Percentiles rank a stretch among this genome's conserved stretches.
Evolutionary conservation across 2,797 vertebrate genomes (phyloP).

Genomic region (Denticeps clupeoides): DNA sequence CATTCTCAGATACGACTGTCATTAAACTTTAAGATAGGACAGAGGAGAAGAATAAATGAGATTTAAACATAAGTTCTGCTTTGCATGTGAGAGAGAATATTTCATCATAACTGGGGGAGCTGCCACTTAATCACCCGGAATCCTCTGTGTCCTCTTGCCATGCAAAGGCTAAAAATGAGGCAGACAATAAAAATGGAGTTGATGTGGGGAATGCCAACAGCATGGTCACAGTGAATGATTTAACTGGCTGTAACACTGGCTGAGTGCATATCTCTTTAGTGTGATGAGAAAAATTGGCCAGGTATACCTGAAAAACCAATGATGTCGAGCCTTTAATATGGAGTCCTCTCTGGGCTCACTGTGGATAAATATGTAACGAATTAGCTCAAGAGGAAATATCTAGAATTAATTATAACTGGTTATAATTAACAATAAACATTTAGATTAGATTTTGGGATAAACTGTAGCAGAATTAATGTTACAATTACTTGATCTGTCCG

Average conservation of each 20-base stretch:
- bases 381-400: too few relatives aligned
- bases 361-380: too few relatives aligned
- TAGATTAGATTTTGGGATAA: too few relatives aligned
- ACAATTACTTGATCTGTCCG: too few relatives aligned
- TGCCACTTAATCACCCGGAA: background rate
- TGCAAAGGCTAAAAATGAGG: background rate
- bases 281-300: background rate
- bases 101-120: background rate
- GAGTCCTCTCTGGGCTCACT: too few relatives aligned
- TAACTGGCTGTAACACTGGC: background rate
- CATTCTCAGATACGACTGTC: background rate
- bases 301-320: too few relatives aligned
- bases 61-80: constrained; percentile 1
- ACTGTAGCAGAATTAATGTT: too few relatives aligned
- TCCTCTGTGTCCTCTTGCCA: background rate
- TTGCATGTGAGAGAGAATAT: constrained; percentile 1
- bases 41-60: background rate
- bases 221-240: background rate
- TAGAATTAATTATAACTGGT: too few relatives aligned
- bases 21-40: background rate
- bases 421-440: too few relatives aligned
- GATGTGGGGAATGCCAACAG: background rate
- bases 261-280: background rate
- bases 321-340: too few relatives aligned
- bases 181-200: background rate